Conservation (phyloP, 2,797 vertebrate genomes). For the Pipistrellus pipistrellus region DNA sequence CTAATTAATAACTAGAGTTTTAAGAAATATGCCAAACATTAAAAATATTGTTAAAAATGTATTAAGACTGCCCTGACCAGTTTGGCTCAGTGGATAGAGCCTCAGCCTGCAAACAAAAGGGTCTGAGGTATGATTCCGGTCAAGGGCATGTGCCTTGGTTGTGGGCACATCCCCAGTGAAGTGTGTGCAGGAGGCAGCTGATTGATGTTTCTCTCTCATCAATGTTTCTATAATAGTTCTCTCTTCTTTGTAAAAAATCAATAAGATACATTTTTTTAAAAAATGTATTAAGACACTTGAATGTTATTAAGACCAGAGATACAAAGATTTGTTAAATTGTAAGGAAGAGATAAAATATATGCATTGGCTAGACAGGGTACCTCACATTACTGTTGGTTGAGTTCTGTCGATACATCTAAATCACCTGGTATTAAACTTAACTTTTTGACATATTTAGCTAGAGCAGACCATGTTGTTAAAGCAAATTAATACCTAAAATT, state of each 20-base stretch:
- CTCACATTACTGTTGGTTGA: background rate
- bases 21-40: constrained; percentile 38
- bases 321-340: constrained; percentile 3
- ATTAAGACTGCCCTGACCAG: background rate
- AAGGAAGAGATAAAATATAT: background rate
- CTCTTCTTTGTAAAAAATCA: no score
- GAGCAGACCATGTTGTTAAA: background rate
- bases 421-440: background rate
- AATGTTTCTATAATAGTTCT: no score
- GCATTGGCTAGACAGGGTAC: background rate
- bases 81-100: no score
- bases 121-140: no score
- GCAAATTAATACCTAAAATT: constrained; percentile 53
- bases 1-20: constrained; percentile 37
- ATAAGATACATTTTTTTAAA: no score
- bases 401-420: background rate
- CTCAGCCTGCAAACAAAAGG: no score
- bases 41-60: constrained; percentile 12
- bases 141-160: no score
- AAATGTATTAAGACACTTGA: background rate
- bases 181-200: no score
- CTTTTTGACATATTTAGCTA: constrained; percentile 52
- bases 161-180: no score
- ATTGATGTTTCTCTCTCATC: no score
- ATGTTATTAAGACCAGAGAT: constrained; percentile 26